A percentile compares a stretch with the other conserved stretches of the same genome.
Evolutionary conservation across 2,113 vertebrate species (phyloP).

Genomic region (Protobothrops mucrosquamatus): DNA sequence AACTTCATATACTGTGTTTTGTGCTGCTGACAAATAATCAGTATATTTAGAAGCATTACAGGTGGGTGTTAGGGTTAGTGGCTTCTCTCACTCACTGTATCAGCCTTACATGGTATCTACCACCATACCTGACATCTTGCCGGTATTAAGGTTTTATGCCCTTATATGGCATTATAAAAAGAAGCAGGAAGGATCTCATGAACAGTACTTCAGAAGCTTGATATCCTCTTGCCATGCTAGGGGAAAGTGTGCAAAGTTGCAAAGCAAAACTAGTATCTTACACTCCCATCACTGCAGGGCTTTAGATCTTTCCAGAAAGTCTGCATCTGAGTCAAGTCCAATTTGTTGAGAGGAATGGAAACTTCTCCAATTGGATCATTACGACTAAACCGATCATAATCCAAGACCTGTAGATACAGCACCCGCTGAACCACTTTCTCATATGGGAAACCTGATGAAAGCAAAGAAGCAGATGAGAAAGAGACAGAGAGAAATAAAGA

Average conservation of each 20-base stretch:
- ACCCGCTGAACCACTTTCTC: slow-evolving; percentile 97
- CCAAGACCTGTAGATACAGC: slow-evolving; percentile 92
- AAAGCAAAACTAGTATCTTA: slow-evolving; percentile 70
- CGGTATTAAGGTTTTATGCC: not conserved
- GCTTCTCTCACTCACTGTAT: not conserved
- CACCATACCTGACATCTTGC: not conserved
- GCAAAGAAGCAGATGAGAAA: not conserved
- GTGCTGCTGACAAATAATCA: not conserved
- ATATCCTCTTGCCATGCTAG: not conserved
- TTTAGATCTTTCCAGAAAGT: slow-evolving; percentile 99
- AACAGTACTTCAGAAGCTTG: not conserved
- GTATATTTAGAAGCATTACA: not conserved
- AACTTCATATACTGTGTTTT: not conserved
- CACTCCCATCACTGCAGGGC: slow-evolving; percentile 98
- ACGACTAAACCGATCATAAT: slow-evolving; percentile 96
- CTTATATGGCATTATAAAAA: not conserved
- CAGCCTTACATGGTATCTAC: not conserved
- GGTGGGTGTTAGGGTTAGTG: not conserved
- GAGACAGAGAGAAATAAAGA: not conserved
- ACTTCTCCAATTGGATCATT: slow-evolving; percentile 98
- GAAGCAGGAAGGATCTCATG: not conserved
- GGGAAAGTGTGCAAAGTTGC: not conserved
- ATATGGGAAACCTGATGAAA: slow-evolving; percentile 86
- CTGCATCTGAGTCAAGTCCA: slow-evolving; percentile 97
- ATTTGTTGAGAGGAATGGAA: slow-evolving; percentile 94